Evolutionary conservation across 1,140 invertebrate species (phyloP), one percentile per base, ranked within the genome.

Genomic region (Zaprionus ornatus): DNA sequence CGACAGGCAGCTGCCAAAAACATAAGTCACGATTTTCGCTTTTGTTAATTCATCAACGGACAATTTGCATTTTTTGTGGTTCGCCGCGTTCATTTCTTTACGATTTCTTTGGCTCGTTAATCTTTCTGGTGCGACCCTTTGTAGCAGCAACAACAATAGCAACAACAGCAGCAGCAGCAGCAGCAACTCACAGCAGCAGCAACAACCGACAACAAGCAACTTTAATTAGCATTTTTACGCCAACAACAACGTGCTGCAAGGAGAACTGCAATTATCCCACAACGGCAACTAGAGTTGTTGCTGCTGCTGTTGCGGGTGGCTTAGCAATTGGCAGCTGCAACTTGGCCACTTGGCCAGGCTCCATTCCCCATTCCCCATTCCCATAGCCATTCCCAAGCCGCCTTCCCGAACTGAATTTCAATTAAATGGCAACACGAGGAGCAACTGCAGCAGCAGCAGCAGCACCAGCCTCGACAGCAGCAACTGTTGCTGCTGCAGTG

Each of bases 11-110:
- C 87, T 91, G 88, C 88, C 88, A 91, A 91, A 91, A 91, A 87
- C 88, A 91, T 91, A 91, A 91, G 88, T 91, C 88, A 91, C 88
- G 88, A 91, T 91, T 91, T 91, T 90, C 72, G 87, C 88, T 91
- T 91, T 91, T 91, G 88, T 91, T 91, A 91, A 91, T 91, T 91
- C 88, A 91, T 91, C 87, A 91, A 86, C 88, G 81, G 87, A 91
- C 83, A 91, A 91, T 91, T 91, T 91, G 88, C 88, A 91, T 91
- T 91, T 90, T 77, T 74, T 74, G 67, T 69, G 72, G 52, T 80
- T 82, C 61, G 61, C 57, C 55, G 50, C 61, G 68, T 90, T 79
- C 79, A 85, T 90, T 90, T 85, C 85, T 90, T 90, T 79, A 40
- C 85, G 85, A 81, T 88, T 81, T 79, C 80, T 88, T 90, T 81